Base-by-base conservation (phyloP, 2,888 invertebrate species). In the Micropterix aruncella region DNA sequence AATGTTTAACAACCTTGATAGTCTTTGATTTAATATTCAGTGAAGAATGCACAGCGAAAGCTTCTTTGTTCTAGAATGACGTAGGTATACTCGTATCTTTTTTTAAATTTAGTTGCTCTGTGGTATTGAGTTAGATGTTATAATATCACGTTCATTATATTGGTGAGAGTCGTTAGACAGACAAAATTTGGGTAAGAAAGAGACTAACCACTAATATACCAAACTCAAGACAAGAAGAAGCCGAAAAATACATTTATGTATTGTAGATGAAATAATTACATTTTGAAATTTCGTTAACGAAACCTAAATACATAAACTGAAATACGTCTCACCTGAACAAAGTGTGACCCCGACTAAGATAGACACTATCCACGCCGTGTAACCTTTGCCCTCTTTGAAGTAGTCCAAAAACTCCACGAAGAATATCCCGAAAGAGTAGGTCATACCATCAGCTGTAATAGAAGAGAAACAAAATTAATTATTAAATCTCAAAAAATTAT, bases 361-460 rank as follows among this genome's bases (percentile, higher is more conserved):
- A 37, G 95, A 95, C 40, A 87, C 81, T 55, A 97, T 88, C 89
- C 91, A 91, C 16, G 95, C 85, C 7, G 93, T 93, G 52, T 83
- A 82, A 48, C 84, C 87, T 59, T 84, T 83, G 48, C 89, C 84
- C 58, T 85, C 86, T 3, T 80, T 65, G 63, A 94, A 96, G 66
- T 90, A 86, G 47, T 74, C 68, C 52, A 91, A 70, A 59, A 96
- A 85, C 63, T 91, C 87, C 51, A 80, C 76, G 65, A 89, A 87
- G 66, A 96, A 90, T 48, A 96, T 82, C 44, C 97, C 97, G 63
- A 96, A 96, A 14, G 95, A 92, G 69, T 97, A 97, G 43, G 95
- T 96, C 62, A 97, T 88, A 47, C 97, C 97, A 65, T 97, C 97
- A 53, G 94, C 95, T 83, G 80, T 53, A 38, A 38, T 38, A 9